Evolutionary conservation across 2,888 invertebrate species (phyloP).

Genomic region (Cotesia congregata): DNA sequence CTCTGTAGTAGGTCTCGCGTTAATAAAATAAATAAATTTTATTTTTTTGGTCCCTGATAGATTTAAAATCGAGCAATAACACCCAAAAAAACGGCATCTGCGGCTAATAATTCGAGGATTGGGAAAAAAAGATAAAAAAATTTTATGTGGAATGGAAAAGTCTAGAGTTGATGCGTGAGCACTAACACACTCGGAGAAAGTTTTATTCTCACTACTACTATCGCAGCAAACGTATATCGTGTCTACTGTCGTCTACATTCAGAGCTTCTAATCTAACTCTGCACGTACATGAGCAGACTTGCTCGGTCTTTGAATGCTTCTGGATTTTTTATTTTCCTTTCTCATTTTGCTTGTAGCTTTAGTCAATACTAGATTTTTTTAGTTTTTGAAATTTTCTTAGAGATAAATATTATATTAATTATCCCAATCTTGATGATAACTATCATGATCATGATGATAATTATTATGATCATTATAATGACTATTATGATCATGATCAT

Average conservation of each 20-base stretch:
- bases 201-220: constrained; percentile 68
- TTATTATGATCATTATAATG: too few species aligned
- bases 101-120: constrained; percentile 29
- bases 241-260: constrained; percentile 53
- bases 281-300: constrained; percentile 54
- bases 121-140: constrained; percentile 25
- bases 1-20: constrained; percentile 11
- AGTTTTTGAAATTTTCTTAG: constrained; percentile 45
- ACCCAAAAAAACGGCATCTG: constrained; percentile 24
- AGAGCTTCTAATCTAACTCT: constrained; percentile 66
- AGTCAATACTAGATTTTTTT: constrained; percentile 53
- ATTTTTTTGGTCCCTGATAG: too few species aligned
- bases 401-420: constrained; percentile 17
- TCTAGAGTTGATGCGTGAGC: constrained; percentile 37
- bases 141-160: constrained; percentile 33
- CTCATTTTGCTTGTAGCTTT: constrained; percentile 47
- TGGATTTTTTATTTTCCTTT: constrained; percentile 13
- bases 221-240: constrained; percentile 43
- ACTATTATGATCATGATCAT: too few species aligned
- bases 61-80: too few species aligned
- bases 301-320: constrained; percentile 40
- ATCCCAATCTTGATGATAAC: constrained; percentile 23
- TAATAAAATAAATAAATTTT: too few species aligned
- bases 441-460: too few species aligned
- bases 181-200: constrained; percentile 66